These are phyloP conservation scores for Dufourea novaeangliae DNA, from an alignment of 1,140 invertebrate species.

Conservation along the genomic window DNA sequence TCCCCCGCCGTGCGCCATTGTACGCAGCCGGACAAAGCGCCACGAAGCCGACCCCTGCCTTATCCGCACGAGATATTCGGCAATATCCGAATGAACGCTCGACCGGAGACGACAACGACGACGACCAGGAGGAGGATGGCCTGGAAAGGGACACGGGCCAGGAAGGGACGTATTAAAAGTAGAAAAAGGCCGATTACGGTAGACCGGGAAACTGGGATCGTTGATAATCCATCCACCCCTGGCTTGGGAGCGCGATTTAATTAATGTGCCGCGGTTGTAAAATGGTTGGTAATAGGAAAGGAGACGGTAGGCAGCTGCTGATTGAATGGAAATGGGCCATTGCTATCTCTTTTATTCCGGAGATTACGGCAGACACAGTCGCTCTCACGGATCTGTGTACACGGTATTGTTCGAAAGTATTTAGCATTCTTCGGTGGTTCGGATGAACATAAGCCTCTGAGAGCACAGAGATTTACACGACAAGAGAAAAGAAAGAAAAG, in stretches of 20 bases:
- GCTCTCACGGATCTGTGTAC: too few relatives aligned
- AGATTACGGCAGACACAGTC: not conserved
- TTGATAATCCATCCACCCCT: slow-evolving; percentile 20
- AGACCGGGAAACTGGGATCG: slow-evolving; percentile 3
- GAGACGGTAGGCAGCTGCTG: not conserved
- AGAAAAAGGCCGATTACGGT: slow-evolving; percentile 6
- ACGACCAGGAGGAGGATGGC: slow-evolving; percentile 67
- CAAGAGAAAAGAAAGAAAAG: too few relatives aligned
- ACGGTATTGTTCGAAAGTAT: not conserved
- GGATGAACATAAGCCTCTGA: too few relatives aligned
- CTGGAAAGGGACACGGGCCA: slow-evolving; percentile 27
- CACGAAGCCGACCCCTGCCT: slow-evolving; percentile 63
- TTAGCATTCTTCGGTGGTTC: not conserved
- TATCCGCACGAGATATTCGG: slow-evolving; percentile 72
- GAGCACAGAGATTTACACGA: too few relatives aligned
- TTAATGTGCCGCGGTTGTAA: slow-evolving; percentile 20
- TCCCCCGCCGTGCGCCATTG: slow-evolving; percentile 70
- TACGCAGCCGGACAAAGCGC: slow-evolving; percentile 73
- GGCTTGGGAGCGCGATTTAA: slow-evolving; percentile 5
- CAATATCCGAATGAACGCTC: slow-evolving; percentile 75
- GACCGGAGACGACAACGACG: too few relatives aligned
- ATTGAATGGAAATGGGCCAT: not conserved
- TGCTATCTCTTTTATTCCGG: not conserved
- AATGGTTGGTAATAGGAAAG: slow-evolving; percentile 3
- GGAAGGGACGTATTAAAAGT: slow-evolving; percentile 57